phyloP scores from a whole-genome alignment of 2,113 vertebrate species.

The Coracopsis vasa region DNA sequence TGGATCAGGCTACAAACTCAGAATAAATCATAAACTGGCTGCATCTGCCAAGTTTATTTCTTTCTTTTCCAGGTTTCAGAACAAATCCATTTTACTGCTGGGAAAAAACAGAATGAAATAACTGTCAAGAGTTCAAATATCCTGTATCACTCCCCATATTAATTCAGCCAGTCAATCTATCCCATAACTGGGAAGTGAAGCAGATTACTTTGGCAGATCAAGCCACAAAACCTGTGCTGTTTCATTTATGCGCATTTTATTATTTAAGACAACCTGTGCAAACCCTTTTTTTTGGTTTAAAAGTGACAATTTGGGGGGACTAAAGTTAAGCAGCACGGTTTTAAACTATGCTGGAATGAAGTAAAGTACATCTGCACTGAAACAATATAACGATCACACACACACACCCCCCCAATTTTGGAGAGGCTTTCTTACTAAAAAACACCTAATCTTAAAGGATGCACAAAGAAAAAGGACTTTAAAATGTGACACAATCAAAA shows the following conservation, averaged over 20 bases:
- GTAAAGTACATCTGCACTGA: background rate
- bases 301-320: background rate
- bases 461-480: background rate
- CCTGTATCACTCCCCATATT: background rate
- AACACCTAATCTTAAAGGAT: background rate
- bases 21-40: constrained; percentile 52
- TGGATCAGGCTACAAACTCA: constrained; percentile 47
- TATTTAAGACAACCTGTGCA: background rate
- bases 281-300: background rate
- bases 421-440: background rate
- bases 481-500: background rate
- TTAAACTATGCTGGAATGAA: background rate
- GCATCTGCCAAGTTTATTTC: constrained; percentile 54
- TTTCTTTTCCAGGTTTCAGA: constrained; percentile 51
- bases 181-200: background rate
- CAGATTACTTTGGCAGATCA: constrained; percentile 3
- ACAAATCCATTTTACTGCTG: constrained; percentile 54
- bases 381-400: background rate
- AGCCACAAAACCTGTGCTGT: background rate
- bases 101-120: constrained; percentile 53
- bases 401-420: background rate
- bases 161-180: constrained; percentile 24
- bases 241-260: background rate
- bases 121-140: constrained; percentile 44
- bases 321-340: background rate